Conservation (phyloP, 37 sponge, comb jelly and placozoan genomes). For the Trichoplax adhaerens region DNA sequence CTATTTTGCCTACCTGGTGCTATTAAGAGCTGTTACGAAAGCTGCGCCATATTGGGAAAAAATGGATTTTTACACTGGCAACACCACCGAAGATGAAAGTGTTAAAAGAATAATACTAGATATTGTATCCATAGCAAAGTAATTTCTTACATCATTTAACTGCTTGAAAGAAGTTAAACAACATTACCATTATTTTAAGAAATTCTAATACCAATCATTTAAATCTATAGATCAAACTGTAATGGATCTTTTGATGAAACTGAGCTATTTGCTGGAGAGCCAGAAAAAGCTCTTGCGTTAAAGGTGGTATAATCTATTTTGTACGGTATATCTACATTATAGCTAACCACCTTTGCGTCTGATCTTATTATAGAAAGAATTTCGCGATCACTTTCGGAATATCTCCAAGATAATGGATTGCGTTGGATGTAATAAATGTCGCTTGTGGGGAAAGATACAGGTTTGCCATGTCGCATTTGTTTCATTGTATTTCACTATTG, state of each 20-base stretch:
- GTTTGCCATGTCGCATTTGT: slow-evolving; percentile 9
- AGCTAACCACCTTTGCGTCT: background rate
- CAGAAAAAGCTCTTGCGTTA: slow-evolving; percentile 20
- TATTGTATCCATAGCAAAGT: slow-evolving; percentile 4
- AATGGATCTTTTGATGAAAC: background rate
- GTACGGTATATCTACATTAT: background rate
- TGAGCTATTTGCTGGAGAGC: slow-evolving; percentile 52
- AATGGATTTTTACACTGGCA: slow-evolving; percentile 70
- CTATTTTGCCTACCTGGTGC: slow-evolving; percentile 82
- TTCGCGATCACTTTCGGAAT: slow-evolving; percentile 74
- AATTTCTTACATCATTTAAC: too few relatives aligned
- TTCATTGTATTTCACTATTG: background rate
- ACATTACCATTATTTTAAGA: too few relatives aligned
- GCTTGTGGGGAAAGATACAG: slow-evolving; percentile 94
- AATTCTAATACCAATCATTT: too few relatives aligned
- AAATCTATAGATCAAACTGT: too few relatives aligned
- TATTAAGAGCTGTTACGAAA: slow-evolving; percentile 72
- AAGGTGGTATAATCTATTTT: slow-evolving; percentile 21
- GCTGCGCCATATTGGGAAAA: slow-evolving; percentile 40
- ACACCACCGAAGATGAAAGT: slow-evolving; percentile 27
- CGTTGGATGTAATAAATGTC: slow-evolving; percentile 93
- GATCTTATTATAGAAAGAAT: slow-evolving; percentile 31
- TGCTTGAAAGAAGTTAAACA: too few relatives aligned
- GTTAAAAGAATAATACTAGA: slow-evolving; percentile 28
- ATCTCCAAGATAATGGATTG: slow-evolving; percentile 98